These are phyloP conservation scores for Staurois parvus DNA, from an alignment of 2,797 vertebrate species.

Conservation along the genomic window DNA sequence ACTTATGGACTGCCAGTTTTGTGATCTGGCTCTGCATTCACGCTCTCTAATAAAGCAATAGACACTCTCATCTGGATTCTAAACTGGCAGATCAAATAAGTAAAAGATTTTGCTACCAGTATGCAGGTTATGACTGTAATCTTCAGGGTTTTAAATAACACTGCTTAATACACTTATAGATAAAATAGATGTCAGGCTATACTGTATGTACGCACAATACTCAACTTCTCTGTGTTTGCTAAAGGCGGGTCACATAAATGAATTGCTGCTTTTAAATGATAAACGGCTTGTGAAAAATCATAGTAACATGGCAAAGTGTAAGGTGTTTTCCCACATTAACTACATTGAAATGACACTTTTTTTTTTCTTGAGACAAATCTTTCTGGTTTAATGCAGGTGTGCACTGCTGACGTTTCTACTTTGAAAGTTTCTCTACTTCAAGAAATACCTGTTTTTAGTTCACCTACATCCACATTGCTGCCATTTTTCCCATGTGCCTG, in stretches of 20 bases:
- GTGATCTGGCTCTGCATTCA: background rate
- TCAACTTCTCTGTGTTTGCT: background rate
- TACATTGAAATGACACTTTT: background rate
- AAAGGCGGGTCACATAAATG: conserved; percentile 13
- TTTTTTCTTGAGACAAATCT: conserved; percentile 10
- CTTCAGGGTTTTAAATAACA: background rate
- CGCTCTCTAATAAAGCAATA: background rate
- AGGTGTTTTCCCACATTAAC: conserved; percentile 36
- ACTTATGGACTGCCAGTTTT: too few relatives aligned
- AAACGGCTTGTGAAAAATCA: conserved; percentile 7
- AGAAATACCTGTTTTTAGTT: conserved; percentile 44
- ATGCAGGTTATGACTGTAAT: background rate
- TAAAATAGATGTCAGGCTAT: background rate
- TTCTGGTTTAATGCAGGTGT: conserved; percentile 26
- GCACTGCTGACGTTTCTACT: conserved; percentile 16
- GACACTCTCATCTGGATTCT: background rate
- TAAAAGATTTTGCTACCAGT: background rate
- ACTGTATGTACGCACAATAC: background rate
- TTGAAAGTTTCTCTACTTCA: background rate
- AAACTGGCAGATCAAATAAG: background rate
- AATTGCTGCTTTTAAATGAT: conserved; percentile 2
- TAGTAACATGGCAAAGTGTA: conserved; percentile 7
- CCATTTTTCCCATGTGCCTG: conserved; percentile 42
- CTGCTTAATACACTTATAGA: background rate
- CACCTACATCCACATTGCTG: conserved; percentile 10